Conservation (phyloP, 1,140 invertebrate genomes). For the Melipona quadrifasciata region DNA sequence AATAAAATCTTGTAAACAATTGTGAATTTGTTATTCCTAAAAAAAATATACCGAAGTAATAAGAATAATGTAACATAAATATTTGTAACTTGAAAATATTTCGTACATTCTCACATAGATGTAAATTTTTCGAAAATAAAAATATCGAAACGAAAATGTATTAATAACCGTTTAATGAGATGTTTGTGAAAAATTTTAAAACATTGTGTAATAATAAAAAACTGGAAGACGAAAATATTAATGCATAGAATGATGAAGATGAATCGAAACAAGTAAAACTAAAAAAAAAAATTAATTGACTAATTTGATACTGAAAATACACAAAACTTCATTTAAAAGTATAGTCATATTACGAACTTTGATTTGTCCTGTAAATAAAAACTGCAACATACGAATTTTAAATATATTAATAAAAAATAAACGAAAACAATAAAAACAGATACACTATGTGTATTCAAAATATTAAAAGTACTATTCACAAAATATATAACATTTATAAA, state of each 20-base stretch:
- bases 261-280: not conserved
- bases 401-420: not conserved
- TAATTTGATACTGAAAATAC: not conserved
- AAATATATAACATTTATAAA: not conserved
- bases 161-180: not conserved
- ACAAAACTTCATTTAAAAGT: not conserved
- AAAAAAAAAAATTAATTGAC: not conserved
- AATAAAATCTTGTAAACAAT: slow-evolving; percentile 7
- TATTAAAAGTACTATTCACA: not conserved
- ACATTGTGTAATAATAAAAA: not conserved
- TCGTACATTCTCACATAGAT: not conserved
- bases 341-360: not conserved
- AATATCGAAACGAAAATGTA: not conserved
- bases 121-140: not conserved
- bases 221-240: not conserved
- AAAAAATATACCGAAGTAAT: not conserved
- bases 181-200: not conserved
- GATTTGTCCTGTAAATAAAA: not conserved
- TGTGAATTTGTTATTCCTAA: not conserved
- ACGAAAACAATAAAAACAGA: not conserved
- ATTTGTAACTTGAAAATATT: not conserved
- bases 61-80: slow-evolving; percentile 4
- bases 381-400: not conserved
- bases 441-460: not conserved
- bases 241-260: not conserved